Conservation (phyloP, 2,113 vertebrate species). For the Trogon surrucura region DNA sequence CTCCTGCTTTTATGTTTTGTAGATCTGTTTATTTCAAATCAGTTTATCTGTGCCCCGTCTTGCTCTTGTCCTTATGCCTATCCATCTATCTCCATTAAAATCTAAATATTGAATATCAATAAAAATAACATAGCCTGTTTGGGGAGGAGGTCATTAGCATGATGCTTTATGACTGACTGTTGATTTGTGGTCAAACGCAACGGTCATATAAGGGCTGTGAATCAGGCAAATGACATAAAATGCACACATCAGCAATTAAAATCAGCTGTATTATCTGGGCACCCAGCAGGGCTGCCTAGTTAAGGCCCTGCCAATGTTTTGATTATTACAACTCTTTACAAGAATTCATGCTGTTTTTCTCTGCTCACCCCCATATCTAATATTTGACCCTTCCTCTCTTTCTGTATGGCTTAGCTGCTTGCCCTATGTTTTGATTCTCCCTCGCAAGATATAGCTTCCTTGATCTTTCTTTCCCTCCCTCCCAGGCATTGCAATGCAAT, state of each 20-base stretch:
- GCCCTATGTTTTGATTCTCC: neutral
- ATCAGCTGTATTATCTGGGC: constrained; percentile 18
- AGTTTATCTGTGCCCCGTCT: neutral
- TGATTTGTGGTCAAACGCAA: constrained; percentile 50
- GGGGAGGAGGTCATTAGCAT: neutral
- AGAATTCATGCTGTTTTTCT: constrained; percentile 50
- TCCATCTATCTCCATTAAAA: constrained; percentile 47
- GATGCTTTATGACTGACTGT: constrained; percentile 9
- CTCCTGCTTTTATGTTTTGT: neutral
- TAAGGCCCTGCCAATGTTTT: constrained; percentile 50
- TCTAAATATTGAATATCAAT: constrained; percentile 53
- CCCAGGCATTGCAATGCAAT: fast-evolving
- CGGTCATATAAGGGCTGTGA: neutral
- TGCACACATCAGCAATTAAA: constrained; percentile 58
- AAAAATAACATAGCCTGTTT: constrained; percentile 33
- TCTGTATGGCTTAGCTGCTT: neutral
- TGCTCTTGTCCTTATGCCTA: neutral
- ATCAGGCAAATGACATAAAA: constrained; percentile 18
- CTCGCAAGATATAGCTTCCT: neutral
- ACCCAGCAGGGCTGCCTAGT: constrained; percentile 48
- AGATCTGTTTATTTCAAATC: neutral
- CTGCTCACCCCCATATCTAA: neutral
- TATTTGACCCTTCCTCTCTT: constrained; percentile 26
- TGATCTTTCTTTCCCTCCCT: neutral
- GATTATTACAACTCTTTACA: constrained; percentile 38